Conservation (phyloP, 2,888 invertebrate species). For the Leucophora obtusa region DNA sequence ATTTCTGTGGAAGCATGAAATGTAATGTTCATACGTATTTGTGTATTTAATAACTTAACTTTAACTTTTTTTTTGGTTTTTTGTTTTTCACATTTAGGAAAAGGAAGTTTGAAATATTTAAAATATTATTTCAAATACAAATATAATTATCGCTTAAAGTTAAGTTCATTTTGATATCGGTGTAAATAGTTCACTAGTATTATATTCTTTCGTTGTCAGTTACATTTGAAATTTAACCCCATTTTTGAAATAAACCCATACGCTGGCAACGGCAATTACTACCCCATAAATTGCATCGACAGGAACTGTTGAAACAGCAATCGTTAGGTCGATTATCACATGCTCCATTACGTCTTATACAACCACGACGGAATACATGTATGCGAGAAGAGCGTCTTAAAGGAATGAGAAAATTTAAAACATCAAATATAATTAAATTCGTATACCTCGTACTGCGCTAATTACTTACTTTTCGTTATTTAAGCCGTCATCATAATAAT, state of each 20-base stretch:
- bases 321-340: constrained; percentile 63
- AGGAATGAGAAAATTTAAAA: not conserved
- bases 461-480: not conserved
- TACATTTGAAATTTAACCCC: constrained; percentile 58
- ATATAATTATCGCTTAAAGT: not conserved
- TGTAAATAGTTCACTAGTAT: not conserved
- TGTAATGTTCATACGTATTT: no score
- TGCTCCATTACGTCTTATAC: constrained; percentile 61
- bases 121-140: not conserved
- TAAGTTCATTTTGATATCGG: not conserved
- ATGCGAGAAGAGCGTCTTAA: constrained; percentile 55
- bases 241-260: constrained; percentile 65
- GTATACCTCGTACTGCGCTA: not conserved
- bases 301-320: constrained; percentile 64
- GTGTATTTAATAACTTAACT: no score
- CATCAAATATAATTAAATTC: not conserved
- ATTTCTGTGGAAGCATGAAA: no score
- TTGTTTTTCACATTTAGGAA: no score
- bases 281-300: constrained; percentile 66
- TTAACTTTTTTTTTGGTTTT: no score
- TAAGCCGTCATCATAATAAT: not conserved
- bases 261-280: constrained; percentile 66
- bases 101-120: no score
- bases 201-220: not conserved
- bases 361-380: constrained; percentile 52